Conservation (phyloP, 2,113 vertebrate species). For the Sinocyclocheilus rhinocerous region DNA sequence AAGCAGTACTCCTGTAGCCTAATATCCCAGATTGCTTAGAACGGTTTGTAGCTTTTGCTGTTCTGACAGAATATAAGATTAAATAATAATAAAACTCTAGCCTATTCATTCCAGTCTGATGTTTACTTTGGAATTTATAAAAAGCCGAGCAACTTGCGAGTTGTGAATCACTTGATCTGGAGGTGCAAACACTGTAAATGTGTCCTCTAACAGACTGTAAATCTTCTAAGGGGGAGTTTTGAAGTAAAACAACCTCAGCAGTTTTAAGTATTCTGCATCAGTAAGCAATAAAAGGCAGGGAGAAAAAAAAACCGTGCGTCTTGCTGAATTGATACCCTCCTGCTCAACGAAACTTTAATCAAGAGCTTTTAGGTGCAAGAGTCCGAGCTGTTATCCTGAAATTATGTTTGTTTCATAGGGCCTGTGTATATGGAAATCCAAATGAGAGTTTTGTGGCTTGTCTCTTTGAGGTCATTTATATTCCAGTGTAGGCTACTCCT, state of each 20-base stretch:
- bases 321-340: conserved; percentile 32
- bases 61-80: conserved; percentile 12
- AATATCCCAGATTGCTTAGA: conserved; percentile 29
- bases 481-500: background rate
- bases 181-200: conserved; percentile 11
- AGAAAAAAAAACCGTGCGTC: conserved; percentile 15
- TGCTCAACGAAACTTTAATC: conserved; percentile 46
- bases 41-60: background rate
- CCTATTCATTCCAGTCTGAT: background rate
- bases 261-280: conserved; percentile 45
- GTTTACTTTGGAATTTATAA: conserved; percentile 27
- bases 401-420: conserved; percentile 37
- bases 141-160: background rate
- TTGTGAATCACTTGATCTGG: conserved; percentile 46
- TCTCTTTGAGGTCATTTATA: conserved; percentile 9
- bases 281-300: conserved; percentile 50
- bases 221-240: conserved; percentile 34
- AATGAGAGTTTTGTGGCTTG: conserved; percentile 14
- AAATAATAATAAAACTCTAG: background rate
- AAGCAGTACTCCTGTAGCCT: background rate
- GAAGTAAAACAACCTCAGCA: conserved; percentile 29
- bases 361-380: conserved; percentile 10
- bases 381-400: conserved; percentile 29
- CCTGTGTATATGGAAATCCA: conserved; percentile 19
- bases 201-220: conserved; percentile 22